A percentile compares a stretch with the other conserved stretches of the same genome.
phyloP scores from a whole-genome alignment of 1,140 invertebrate species.

The Dryas iulia region DNA sequence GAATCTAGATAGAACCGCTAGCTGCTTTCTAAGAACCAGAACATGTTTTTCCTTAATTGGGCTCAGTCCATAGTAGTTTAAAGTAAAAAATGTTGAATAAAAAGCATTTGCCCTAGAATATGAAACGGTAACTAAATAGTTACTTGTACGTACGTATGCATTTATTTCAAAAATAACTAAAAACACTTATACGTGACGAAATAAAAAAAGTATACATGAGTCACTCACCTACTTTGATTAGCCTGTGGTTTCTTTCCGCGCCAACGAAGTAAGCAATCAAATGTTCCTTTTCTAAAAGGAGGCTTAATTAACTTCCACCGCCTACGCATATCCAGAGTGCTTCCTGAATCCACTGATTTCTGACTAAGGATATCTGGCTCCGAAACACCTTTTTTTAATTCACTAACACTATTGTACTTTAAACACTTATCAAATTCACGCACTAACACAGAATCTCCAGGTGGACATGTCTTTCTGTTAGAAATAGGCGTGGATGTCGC shows the following conservation, averaged over 20 bases:
- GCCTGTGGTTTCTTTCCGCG: constrained; percentile 56
- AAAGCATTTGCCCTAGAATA: neutral
- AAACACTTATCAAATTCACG: constrained; percentile 61
- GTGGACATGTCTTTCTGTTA: constrained; percentile 58
- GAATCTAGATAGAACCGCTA: neutral
- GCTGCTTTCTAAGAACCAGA: neutral
- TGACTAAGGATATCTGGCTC: constrained; percentile 65
- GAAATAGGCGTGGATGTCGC: constrained; percentile 67
- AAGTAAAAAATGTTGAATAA: neutral
- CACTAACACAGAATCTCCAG: constrained; percentile 52
- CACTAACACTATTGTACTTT: constrained; percentile 53
- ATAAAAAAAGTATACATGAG: constrained; percentile 8
- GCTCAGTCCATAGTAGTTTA: neutral
- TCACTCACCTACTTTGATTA: constrained; percentile 47
- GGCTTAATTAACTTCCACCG: constrained; percentile 64
- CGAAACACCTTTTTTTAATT: constrained; percentile 62
- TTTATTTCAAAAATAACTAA: too few relatives aligned
- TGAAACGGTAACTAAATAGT: neutral
- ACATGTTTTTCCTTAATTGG: neutral
- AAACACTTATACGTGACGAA: too few relatives aligned
- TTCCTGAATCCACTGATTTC: constrained; percentile 43
- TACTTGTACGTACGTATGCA: too few relatives aligned
- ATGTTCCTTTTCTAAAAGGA: constrained; percentile 64
- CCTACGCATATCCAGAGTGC: constrained; percentile 55
- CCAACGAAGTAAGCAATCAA: constrained; percentile 67